Conservation (phyloP, 2,888 invertebrate species). For the Nemotelus nigrinus region DNA sequence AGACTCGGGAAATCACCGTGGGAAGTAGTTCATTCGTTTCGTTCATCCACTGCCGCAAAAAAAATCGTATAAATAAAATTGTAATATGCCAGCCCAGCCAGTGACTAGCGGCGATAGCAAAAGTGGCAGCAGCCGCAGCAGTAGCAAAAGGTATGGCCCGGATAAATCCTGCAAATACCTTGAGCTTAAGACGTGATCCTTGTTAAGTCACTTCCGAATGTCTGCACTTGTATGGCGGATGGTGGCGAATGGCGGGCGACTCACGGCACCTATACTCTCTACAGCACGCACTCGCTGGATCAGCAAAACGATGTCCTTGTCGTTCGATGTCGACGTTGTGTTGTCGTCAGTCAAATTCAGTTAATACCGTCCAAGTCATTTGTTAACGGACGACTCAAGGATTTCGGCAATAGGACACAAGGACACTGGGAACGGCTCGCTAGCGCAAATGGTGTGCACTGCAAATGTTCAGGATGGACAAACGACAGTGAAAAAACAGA, state of each 20-base stretch:
- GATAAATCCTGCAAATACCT: constrained; percentile 46
- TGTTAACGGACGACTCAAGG: constrained; percentile 47
- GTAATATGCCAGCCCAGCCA: not conserved
- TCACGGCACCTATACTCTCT: constrained; percentile 38
- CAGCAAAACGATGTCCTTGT: constrained; percentile 40
- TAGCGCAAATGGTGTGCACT: constrained; percentile 8
- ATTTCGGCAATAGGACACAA: constrained; percentile 37
- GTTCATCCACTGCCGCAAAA: constrained; percentile 30
- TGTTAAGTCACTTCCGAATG: constrained; percentile 52
- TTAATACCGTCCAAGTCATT: constrained; percentile 51
- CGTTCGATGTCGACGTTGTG: constrained; percentile 35
- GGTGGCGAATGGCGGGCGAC: constrained; percentile 36
- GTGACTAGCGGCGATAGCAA: constrained; percentile 13
- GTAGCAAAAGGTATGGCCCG: constrained; percentile 39
- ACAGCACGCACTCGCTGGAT: constrained; percentile 47
- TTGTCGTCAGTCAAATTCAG: constrained; percentile 50
- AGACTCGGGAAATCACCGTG: constrained; percentile 40
- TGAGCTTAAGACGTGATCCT: constrained; percentile 49
- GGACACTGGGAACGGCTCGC: constrained; percentile 4
- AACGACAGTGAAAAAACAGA: constrained; percentile 32
- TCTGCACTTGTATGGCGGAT: constrained; percentile 47
- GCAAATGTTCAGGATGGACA: constrained; percentile 35
- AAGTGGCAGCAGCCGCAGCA: constrained; percentile 2
- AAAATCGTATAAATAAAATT: constrained; percentile 38
- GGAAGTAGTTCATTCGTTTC: constrained; percentile 38